phyloP scores from a whole-genome alignment of 2,888 invertebrate species.

The Gasteruption jaculator region DNA sequence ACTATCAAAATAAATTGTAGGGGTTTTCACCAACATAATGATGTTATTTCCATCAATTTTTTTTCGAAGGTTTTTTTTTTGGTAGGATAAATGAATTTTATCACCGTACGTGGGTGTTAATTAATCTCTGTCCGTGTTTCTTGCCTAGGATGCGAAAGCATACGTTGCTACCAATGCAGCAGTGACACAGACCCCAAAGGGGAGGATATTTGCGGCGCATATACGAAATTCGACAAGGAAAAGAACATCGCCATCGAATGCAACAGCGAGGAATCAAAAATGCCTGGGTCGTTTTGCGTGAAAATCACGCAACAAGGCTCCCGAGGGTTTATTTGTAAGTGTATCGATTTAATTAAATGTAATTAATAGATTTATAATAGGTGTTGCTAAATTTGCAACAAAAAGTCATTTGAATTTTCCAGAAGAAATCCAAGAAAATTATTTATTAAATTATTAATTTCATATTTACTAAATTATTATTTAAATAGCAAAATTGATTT shows the following conservation, averaged over 20 bases:
- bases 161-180: constrained; percentile 92
- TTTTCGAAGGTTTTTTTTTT: constrained; percentile 8
- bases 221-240: constrained; percentile 76
- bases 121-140: constrained; percentile 16
- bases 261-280: constrained; percentile 87
- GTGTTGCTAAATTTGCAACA: no score
- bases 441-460: no score
- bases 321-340: constrained; percentile 90
- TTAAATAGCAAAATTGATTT: no score
- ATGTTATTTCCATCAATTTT: constrained; percentile 1
- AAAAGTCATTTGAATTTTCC: no score
- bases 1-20: no score
- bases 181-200: constrained; percentile 76
- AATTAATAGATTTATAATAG: no score
- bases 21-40: no score
- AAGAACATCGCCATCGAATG: constrained; percentile 90
- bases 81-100: background rate
- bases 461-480: no score
- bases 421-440: no score
- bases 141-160: constrained; percentile 53
- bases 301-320: constrained; percentile 93
- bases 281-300: constrained; percentile 95
- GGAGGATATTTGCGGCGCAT: constrained; percentile 88
- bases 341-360: constrained; percentile 1
- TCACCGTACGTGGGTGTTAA: constrained; percentile 6